Evolutionary conservation across 30 jellyfish, hydroid and myxozoan species (phyloP).

Genomic region (Pseudorhiza aurosa): DNA sequence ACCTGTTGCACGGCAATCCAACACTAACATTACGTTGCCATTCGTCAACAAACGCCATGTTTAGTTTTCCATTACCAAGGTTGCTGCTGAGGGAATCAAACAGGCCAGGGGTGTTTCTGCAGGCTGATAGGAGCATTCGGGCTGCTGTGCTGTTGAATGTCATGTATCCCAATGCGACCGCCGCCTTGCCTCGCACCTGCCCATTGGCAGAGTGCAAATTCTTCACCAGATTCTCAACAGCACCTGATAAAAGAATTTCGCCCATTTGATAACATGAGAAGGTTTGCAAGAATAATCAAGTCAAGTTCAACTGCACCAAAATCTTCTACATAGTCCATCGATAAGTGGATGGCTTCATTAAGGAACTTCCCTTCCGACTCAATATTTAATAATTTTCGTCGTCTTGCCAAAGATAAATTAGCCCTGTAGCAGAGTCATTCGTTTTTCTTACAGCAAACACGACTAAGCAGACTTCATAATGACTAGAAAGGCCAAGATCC

Average conservation of each 20-base stretch:
- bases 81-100: constrained; percentile 45
- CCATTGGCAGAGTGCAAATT: constrained; percentile 39
- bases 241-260: constrained; percentile 30
- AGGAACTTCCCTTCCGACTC: too few relatives aligned
- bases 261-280: too few relatives aligned
- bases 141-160: constrained; percentile 78
- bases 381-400: too few relatives aligned
- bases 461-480: too few relatives aligned
- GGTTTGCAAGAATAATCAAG: too few relatives aligned
- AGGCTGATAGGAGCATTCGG: constrained; percentile 64
- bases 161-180: constrained; percentile 82
- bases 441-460: too few relatives aligned
- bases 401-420: too few relatives aligned
- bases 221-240: constrained; percentile 57
- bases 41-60: constrained; percentile 73
- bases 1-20: constrained; percentile 82
- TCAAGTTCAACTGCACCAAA: too few relatives aligned
- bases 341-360: too few relatives aligned
- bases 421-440: too few relatives aligned
- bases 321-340: too few relatives aligned
- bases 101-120: constrained; percentile 64
- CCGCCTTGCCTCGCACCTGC: constrained; percentile 64
- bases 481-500: too few relatives aligned
- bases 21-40: constrained; percentile 65
- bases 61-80: constrained; percentile 68